These are phyloP conservation scores for Rhopalosiphum padi DNA, from an alignment of 1,140 invertebrate genomes.

Conservation along the genomic window DNA sequence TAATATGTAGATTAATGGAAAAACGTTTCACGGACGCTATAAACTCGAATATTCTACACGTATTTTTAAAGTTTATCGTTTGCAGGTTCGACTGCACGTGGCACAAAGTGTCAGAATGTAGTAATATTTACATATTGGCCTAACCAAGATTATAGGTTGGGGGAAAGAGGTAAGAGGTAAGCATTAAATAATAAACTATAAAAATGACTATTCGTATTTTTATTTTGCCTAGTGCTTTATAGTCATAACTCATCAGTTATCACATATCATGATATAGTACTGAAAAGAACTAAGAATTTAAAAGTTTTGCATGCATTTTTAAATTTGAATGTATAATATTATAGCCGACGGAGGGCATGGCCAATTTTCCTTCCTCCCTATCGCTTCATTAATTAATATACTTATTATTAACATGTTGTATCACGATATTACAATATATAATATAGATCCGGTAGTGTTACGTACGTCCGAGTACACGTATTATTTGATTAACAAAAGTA, in stretches of 20 bases:
- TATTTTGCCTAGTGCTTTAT: too few relatives aligned
- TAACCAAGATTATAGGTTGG: neutral
- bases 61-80: neutral
- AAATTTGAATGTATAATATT: neutral
- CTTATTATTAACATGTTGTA: neutral
- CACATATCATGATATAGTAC: neutral
- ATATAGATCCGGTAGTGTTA: neutral
- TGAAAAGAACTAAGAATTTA: too few relatives aligned
- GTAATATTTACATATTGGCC: neutral
- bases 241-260: too few relatives aligned
- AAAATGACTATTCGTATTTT: neutral
- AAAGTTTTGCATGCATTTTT: neutral
- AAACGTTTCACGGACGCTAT: neutral
- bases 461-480: neutral
- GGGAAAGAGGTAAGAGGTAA: too few relatives aligned
- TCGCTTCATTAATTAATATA: neutral
- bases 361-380: neutral
- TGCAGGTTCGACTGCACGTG: neutral
- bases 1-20: neutral
- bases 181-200: too few relatives aligned
- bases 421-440: neutral
- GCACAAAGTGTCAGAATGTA: too few relatives aligned
- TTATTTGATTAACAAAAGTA: neutral
- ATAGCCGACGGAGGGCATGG: neutral
- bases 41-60: neutral